A percentile compares a stretch with the other conserved stretches of the same genome.
phyloP scores from a whole-genome alignment of 2,797 vertebrate species.

The Pangasius mekongensis region DNA sequence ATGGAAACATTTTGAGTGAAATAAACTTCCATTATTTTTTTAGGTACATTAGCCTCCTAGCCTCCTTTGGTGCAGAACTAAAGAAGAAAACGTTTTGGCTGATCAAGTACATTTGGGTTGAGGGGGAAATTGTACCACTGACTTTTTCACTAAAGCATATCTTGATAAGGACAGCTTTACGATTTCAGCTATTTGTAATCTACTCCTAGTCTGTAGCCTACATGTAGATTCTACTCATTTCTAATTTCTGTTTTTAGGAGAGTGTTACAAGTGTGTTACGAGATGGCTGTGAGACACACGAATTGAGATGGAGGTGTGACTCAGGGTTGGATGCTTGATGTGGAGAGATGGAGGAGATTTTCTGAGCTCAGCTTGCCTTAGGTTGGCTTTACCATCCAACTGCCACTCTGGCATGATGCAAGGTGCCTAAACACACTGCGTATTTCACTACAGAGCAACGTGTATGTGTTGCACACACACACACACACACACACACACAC shows the following conservation, averaged over 20 bases:
- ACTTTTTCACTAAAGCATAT: not conserved
- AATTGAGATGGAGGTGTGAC: not conserved
- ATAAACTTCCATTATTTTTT: not conserved
- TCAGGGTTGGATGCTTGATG: slow-evolving; percentile 14
- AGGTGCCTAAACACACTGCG: not conserved
- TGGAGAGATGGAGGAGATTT: slow-evolving; percentile 16
- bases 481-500: not conserved
- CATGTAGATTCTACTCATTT: not conserved
- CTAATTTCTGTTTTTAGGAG: not conserved
- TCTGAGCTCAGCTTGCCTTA: not conserved
- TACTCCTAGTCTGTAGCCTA: not conserved
- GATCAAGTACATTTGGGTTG: not conserved
- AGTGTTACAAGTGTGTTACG: not conserved
- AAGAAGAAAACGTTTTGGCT: not conserved
- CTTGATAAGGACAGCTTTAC: not conserved
- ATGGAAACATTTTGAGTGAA: not conserved
- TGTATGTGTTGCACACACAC: not conserved
- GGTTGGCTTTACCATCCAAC: slow-evolving; percentile 23
- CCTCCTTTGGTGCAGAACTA: not conserved
- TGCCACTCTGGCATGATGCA: slow-evolving; percentile 7
- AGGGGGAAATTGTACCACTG: not conserved
- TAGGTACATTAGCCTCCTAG: not conserved
- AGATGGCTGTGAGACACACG: not conserved
- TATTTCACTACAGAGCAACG: not conserved
- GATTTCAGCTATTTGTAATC: not conserved